These are phyloP conservation scores for Megaustenia siamemsis DNA, from an alignment of 2,888 invertebrate genomes.

Conservation along the genomic window DNA sequence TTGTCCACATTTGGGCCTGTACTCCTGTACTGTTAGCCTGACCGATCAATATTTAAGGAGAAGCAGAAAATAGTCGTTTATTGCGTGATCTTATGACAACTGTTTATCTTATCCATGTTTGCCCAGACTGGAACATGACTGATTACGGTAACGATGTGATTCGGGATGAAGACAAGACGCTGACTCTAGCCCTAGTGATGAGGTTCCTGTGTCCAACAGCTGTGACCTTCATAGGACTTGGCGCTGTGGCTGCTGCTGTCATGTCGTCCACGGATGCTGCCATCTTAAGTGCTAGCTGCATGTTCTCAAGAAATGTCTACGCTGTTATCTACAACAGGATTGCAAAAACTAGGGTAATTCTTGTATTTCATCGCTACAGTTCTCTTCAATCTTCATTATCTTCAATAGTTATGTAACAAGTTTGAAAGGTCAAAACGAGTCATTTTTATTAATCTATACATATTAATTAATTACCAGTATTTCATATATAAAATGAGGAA, in stretches of 20 bases:
- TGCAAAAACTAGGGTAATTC: slow-evolving; percentile 15
- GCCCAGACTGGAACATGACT: slow-evolving; percentile 95
- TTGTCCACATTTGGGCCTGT: no score
- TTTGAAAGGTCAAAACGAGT: no score
- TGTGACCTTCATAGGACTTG: slow-evolving; percentile 97
- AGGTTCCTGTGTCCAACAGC: slow-evolving; percentile 97
- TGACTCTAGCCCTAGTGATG: slow-evolving; percentile 97
- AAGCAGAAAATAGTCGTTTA: no score
- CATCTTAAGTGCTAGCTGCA: slow-evolving; percentile 96
- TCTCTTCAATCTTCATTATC: no score
- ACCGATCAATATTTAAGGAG: no score
- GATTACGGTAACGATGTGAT: slow-evolving; percentile 83
- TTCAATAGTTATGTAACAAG: no score
- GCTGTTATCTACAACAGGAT: slow-evolving; percentile 94
- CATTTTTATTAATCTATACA: no score
- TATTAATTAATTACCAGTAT: no score
- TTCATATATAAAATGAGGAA: no score
- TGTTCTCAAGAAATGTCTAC: slow-evolving; percentile 99
- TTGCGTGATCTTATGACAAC: no score
- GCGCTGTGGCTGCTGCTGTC: slow-evolving; percentile 98
- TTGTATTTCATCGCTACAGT: no score
- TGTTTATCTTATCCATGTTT: neutral
- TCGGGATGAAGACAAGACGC: slow-evolving; percentile 86
- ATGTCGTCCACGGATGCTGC: slow-evolving; percentile 99
- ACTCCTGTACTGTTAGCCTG: no score